Conservation (phyloP, 2,888 invertebrate genomes). For the Apodemia hepburni region DNA sequence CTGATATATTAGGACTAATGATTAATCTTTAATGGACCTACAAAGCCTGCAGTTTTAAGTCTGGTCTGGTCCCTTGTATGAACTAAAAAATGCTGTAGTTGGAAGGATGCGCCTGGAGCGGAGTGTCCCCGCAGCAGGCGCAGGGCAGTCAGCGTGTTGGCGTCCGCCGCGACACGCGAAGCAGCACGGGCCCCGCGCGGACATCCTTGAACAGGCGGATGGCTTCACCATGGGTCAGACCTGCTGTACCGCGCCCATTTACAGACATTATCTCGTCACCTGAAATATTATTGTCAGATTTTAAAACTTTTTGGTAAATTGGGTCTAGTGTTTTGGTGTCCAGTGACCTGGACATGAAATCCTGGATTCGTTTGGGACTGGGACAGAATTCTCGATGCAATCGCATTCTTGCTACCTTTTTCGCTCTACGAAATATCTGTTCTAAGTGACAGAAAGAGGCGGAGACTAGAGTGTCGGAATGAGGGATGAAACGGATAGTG, state of each 20-base stretch:
- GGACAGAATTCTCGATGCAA: too few relatives aligned
- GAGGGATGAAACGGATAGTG: too few relatives aligned
- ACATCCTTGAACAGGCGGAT: conserved; percentile 90
- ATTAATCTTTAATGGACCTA: too few relatives aligned
- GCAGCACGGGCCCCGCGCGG: conserved; percentile 86
- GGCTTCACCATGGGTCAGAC: conserved; percentile 89
- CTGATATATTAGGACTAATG: too few relatives aligned
- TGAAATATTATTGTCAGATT: conserved; percentile 48
- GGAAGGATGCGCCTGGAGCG: conserved; percentile 58
- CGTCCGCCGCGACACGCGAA: conserved; percentile 83
- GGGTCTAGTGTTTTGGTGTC: too few relatives aligned
- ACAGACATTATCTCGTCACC: conserved; percentile 91
- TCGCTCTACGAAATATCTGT: too few relatives aligned
- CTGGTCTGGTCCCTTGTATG: neutral
- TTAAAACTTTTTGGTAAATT: neutral
- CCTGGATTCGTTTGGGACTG: too few relatives aligned
- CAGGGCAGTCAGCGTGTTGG: conserved; percentile 73
- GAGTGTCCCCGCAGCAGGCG: conserved; percentile 65
- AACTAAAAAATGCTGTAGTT: conserved; percentile 57
- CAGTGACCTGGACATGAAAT: too few relatives aligned
- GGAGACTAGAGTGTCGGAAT: too few relatives aligned
- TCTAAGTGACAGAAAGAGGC: too few relatives aligned
- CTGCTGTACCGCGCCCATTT: conserved; percentile 88
- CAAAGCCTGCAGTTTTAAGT: too few relatives aligned
- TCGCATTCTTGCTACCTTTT: too few relatives aligned